A percentile compares a stretch with the other conserved stretches of the same genome.
Evolutionary conservation across 2,113 vertebrate species (phyloP).

Genomic region (Protobothrops flavoviridis): DNA sequence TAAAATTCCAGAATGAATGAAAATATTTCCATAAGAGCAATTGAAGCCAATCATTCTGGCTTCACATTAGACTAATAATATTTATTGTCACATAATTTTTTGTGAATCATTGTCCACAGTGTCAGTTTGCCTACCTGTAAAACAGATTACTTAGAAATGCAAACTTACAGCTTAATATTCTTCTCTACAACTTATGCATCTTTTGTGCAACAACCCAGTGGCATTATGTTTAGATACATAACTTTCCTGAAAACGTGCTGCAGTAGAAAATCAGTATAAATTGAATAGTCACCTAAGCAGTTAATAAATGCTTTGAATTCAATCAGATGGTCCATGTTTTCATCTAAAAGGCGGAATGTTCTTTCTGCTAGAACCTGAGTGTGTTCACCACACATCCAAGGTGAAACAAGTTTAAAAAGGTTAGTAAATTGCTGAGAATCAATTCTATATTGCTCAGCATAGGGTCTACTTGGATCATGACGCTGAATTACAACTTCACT

Average conservation of each 20-base stretch:
- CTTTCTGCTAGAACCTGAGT: conserved; percentile 79
- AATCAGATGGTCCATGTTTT: conserved; percentile 77
- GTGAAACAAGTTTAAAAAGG: conserved; percentile 81
- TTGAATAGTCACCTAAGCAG: conserved; percentile 77
- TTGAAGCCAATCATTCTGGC: background rate
- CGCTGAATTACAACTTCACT: conserved; percentile 50
- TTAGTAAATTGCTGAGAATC: conserved; percentile 84
- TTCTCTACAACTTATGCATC: background rate
- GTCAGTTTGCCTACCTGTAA: background rate
- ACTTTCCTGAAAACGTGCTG: background rate
- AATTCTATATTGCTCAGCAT: conserved; percentile 85
- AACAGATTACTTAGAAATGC: background rate
- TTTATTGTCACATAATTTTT: background rate
- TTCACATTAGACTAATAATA: background rate
- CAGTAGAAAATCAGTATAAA: background rate
- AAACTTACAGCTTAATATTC: background rate
- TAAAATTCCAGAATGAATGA: background rate
- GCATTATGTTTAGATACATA: background rate
- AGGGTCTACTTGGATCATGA: conserved; percentile 76
- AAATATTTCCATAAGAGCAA: background rate
- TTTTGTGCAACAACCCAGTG: background rate
- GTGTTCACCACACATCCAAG: conserved; percentile 84
- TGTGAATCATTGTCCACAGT: background rate
- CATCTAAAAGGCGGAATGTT: conserved; percentile 87
- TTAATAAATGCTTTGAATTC: conserved; percentile 82